phyloP scores from a whole-genome alignment of 2,113 vertebrate genomes.

The Blennius ocellaris region DNA sequence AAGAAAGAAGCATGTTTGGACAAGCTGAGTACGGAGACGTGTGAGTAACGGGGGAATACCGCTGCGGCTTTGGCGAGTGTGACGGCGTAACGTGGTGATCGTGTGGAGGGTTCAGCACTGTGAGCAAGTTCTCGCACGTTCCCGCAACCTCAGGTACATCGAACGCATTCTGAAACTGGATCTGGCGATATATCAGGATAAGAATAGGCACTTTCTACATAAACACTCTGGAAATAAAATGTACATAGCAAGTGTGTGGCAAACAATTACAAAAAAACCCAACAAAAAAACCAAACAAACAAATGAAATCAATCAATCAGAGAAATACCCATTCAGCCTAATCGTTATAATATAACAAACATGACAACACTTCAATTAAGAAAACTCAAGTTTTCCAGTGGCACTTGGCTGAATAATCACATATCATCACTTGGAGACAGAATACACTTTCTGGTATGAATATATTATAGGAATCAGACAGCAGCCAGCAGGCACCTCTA shows the following conservation, averaged over 20 bases:
- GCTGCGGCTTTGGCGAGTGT: slow-evolving; percentile 38
- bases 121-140: slow-evolving; percentile 44
- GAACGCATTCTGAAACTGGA: slow-evolving; percentile 66
- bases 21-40: slow-evolving; percentile 46
- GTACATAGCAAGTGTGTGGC: slow-evolving; percentile 59
- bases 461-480: slow-evolving; percentile 58
- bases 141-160: slow-evolving; percentile 55
- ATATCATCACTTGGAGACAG: slow-evolving; percentile 59
- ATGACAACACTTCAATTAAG: slow-evolving; percentile 43
- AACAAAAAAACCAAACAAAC: slow-evolving; percentile 16
- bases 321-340: slow-evolving; percentile 48
- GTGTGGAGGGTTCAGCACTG: slow-evolving; percentile 52
- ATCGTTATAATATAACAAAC: slow-evolving; percentile 35
- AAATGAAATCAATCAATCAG: slow-evolving; percentile 36
- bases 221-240: slow-evolving; percentile 74
- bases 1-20: slow-evolving; percentile 49
- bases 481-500: slow-evolving; percentile 62
- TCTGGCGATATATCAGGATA: slow-evolving; percentile 68
- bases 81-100: slow-evolving; percentile 28
- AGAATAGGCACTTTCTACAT: slow-evolving; percentile 87
- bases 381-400: slow-evolving; percentile 63
- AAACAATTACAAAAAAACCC: slow-evolving; percentile 10
- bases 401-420: slow-evolving; percentile 74
- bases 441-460: slow-evolving; percentile 58
- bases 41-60: slow-evolving; percentile 28